Evolutionary conservation across 2,113 vertebrate genomes (phyloP).

Genomic region (Damaliscus lunatus): DNA sequence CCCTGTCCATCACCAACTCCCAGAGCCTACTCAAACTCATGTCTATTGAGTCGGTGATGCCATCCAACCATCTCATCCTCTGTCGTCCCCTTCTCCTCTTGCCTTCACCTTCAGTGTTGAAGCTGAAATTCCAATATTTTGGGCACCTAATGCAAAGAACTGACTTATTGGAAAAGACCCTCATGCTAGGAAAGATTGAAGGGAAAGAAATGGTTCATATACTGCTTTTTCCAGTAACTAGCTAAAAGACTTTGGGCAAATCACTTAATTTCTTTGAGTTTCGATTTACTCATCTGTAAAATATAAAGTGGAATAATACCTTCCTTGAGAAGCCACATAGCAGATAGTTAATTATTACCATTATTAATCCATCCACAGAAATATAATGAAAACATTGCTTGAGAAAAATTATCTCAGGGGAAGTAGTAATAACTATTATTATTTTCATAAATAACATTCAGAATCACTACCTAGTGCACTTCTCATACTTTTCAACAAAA

Average conservation of each 20-base stretch:
- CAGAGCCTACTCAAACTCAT: not conserved
- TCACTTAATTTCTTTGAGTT: constrained; percentile 34
- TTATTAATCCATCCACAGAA: not conserved
- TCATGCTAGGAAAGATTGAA: not conserved
- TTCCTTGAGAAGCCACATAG: not conserved
- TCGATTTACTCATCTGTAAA: constrained; percentile 56
- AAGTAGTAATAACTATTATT: not conserved
- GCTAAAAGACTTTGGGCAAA: constrained; percentile 48
- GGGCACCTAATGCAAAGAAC: not conserved
- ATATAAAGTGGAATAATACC: not conserved
- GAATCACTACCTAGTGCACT: not conserved
- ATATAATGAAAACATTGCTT: not conserved
- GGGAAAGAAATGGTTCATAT: constrained; percentile 40
- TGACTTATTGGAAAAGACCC: not conserved
- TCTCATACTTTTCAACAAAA: not conserved
- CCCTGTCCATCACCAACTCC: not conserved
- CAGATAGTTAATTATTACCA: not conserved
- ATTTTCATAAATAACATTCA: not conserved
- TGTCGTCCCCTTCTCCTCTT: not conserved
- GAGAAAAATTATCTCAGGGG: constrained; percentile 26
- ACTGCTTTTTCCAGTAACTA: constrained; percentile 27
- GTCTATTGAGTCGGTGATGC: not conserved
- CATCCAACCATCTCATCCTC: not conserved
- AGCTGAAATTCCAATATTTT: not conserved
- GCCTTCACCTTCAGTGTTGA: not conserved